Percentiles rank a stretch among this genome's conserved stretches.
Evolutionary conservation across 2,113 vertebrate genomes (phyloP).

Genomic region (Verasper variegatus): DNA sequence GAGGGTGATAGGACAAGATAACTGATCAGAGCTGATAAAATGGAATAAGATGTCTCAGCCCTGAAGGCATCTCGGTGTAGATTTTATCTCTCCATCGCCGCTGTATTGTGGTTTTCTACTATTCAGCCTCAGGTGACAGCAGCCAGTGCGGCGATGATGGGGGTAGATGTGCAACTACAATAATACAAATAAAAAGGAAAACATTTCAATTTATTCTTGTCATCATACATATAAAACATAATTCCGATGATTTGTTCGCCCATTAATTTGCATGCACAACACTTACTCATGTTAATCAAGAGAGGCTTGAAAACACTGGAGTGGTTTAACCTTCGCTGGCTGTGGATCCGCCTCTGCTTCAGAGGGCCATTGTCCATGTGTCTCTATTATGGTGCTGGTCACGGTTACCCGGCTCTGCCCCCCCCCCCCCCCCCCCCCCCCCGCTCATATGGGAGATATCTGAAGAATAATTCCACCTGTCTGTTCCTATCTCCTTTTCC

Average conservation of each 20-base stretch:
- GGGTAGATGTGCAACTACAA: constrained; percentile 3
- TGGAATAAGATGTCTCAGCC: constrained; percentile 60
- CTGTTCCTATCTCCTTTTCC: constrained; percentile 63
- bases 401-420: constrained; percentile 53
- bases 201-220: constrained; percentile 26
- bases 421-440: no score
- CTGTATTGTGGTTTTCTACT: constrained; percentile 41
- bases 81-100: constrained; percentile 50
- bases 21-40: constrained; percentile 71
- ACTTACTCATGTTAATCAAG: constrained; percentile 37
- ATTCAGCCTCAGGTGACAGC: constrained; percentile 55
- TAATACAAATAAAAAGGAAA: neutral
- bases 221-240: constrained; percentile 15
- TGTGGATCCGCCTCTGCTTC: constrained; percentile 43
- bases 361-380: constrained; percentile 64
- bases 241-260: constrained; percentile 19
- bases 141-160: constrained; percentile 30
- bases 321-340: constrained; percentile 61
- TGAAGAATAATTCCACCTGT: constrained; percentile 75
- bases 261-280: constrained; percentile 48
- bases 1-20: constrained; percentile 53
- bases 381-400: constrained; percentile 72
- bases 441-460: constrained; percentile 66
- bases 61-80: constrained; percentile 57
- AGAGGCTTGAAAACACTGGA: constrained; percentile 34